Evolutionary conservation across 2,113 vertebrate genomes (phyloP), one percentile per base, ranked within the genome.

Genomic region (Cariama cristata): DNA sequence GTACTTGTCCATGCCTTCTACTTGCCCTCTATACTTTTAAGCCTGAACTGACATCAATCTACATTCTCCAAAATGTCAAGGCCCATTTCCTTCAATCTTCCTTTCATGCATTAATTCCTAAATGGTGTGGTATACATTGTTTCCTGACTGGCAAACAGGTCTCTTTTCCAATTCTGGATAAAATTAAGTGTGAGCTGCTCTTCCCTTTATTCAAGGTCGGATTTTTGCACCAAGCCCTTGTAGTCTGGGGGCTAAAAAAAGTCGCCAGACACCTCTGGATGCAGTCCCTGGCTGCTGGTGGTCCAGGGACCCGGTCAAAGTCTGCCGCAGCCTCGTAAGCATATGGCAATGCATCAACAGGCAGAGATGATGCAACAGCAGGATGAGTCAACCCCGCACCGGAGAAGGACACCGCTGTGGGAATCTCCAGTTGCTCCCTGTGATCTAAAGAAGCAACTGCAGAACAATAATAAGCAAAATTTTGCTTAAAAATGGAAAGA

Each of bases 21-120:
- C 40, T 72, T 64, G 56, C 11, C 86, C 76, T 97, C 66, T 69
- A 12, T 76, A 42, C 18, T 76, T 89, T 44, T 40, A 90, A 90
- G 38, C 66, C 69, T 49, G 77, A 91, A 89, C n/a, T 92, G 93
- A 72, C 66, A 53, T 40, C 79, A 90, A 89, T 53, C 24, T 47
- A 53, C n/a, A 15, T 82, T 80, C 42, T 85, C 35, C 53, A 85
- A 67, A 94, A 74, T 0, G 59, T 88, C 94, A 93, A 93, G 94
- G 75, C 55, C 72, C 90, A 95, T 97, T 96, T 96, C 79, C 88
- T 80, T 86, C 86, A 71, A 86, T 90, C 95, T 77, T 67, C 62
- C 44, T 64, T 72, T 59, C 88, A 76, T 27, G 55, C 91, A 93
- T 96, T 96, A 93, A 67, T 59, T 95, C 55, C 89, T 79, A 45